Evolutionary conservation across 2,888 invertebrate genomes (phyloP).

Genomic region (Dasypogon diadema): DNA sequence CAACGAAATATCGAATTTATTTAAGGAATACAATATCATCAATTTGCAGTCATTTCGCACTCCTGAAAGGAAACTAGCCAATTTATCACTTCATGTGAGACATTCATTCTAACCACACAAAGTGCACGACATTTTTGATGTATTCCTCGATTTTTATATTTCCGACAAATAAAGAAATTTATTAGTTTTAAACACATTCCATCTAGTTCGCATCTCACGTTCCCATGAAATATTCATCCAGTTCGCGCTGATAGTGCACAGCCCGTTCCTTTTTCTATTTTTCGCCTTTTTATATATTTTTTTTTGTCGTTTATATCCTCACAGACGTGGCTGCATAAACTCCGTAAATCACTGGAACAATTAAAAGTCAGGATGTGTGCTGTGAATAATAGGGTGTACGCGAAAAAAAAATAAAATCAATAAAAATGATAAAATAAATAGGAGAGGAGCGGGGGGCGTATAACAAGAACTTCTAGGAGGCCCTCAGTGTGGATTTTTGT

Average conservation of each 20-base stretch:
- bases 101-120: not conserved
- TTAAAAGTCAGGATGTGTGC: constrained; percentile 49
- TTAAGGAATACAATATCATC: not conserved
- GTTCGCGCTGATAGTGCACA: not conserved
- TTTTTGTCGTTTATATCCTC: constrained; percentile 4
- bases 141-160: not conserved
- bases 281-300: not conserved
- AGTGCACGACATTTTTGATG: not conserved
- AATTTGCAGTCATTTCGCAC: not conserved
- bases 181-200: constrained; percentile 19
- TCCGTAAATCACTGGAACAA: constrained; percentile 50
- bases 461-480: not conserved
- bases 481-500: not conserved
- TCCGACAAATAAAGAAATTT: constrained; percentile 10
- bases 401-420: constrained; percentile 27
- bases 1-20: not conserved
- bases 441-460: not conserved
- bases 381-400: constrained; percentile 37
- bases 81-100: not conserved
- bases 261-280: constrained; percentile 22
- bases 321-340: not conserved
- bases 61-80: not conserved
- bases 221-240: not conserved
- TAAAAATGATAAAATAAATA: constrained; percentile 24
- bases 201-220: not conserved